These are phyloP conservation scores for Odontothrips loti DNA, from an alignment of 2,888 invertebrate species.

Conservation along the genomic window DNA sequence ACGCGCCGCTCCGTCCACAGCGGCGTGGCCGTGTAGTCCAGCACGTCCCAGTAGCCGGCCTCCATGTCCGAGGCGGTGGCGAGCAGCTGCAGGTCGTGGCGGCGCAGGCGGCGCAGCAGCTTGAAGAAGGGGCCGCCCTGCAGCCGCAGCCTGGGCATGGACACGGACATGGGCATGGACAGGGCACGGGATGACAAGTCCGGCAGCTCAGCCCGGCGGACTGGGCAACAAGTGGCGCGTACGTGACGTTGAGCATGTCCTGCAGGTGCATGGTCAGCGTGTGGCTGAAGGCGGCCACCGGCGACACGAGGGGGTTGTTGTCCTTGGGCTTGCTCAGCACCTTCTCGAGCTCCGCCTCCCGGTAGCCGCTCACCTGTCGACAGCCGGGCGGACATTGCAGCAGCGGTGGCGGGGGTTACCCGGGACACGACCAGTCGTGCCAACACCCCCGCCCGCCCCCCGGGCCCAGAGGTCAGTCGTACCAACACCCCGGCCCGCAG, in stretches of 20 bases:
- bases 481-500: not conserved
- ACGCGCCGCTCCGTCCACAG: constrained; percentile 4
- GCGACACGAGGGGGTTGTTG: not conserved
- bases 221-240: not conserved
- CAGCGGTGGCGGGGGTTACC: not conserved
- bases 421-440: too few relatives aligned
- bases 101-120: not conserved
- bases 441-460: too few relatives aligned
- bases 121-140: not conserved
- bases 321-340: constrained; percentile 15
- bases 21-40: not conserved
- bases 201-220: not conserved
- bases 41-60: not conserved
- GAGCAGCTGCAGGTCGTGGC: not conserved
- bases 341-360: not conserved
- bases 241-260: not conserved
- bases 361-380: not conserved
- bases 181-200: not conserved
- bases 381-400: too few relatives aligned
- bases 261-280: not conserved
- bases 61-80: not conserved
- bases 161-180: not conserved
- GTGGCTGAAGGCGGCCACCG: constrained; percentile 13
- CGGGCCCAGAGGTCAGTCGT: not conserved
- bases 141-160: not conserved